Base-by-base conservation (phyloP, 2,797 vertebrate species). In the Molossus molossus region DNA sequence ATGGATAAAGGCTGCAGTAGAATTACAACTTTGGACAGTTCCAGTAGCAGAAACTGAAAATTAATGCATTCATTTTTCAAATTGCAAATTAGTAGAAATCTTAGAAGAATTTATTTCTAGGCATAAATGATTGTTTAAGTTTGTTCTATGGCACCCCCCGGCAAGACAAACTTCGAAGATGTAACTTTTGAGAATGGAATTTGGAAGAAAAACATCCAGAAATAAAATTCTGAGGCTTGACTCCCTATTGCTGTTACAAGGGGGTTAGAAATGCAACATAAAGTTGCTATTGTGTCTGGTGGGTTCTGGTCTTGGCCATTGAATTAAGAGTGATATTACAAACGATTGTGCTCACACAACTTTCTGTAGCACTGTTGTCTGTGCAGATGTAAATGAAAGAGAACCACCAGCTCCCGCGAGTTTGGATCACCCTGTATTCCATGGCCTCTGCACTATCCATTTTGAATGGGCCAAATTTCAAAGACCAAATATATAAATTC, bases 101-200 rank as follows among this genome's bases (percentile, higher is more conserved):
- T 64, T 37, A 55, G 7, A 5, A 73, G 4, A 87, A 79, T 33
- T 69, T 69, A 69, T 69, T 69, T 37, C n/a, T 69, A 69, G 65
- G n/a, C 65, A 69, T 69, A 33, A 37, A 37, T 37, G 65, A 69
- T 18, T 58, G 80, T 5, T 79, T 79, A 73, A 80, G 37, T 86
- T 91, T 91, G 58, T 40, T 67, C 29, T 72, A 17, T 40, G 62
- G 21, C 1, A 65, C 2, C 1, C 21, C 89, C 7, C 87, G 14
- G 10, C 40, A 17, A 79, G 73, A 20, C n/a, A 92, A 73, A 50
- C 3, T 1, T 25, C 3, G 21, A 72, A 58, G 20, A 12, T 72
- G 13, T 65, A 69, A 80, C 27, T 88, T 94, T 64, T 94, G 73
- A 94, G 20, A 88, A 65, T 67, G n/a, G 6, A 9, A 55, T n/a